phyloP scores from a whole-genome alignment of 1,140 invertebrate genomes.

The Lycorma delicatula region DNA sequence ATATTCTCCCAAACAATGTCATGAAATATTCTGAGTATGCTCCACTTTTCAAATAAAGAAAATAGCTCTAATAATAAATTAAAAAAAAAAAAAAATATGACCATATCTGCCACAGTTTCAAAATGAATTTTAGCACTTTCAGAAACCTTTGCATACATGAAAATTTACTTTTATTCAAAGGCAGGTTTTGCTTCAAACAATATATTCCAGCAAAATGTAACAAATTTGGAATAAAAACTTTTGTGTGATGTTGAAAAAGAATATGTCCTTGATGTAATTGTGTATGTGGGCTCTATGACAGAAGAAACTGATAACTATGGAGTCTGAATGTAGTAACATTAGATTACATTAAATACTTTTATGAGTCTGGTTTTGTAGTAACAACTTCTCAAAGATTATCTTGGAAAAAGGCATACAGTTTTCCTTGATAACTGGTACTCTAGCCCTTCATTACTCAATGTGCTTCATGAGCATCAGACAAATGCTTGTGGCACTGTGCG shows the following conservation, averaged over 20 bases:
- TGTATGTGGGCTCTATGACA: slow-evolving; percentile 14
- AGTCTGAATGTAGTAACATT: too few species aligned
- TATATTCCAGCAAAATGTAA: slow-evolving; percentile 26
- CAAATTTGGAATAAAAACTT: slow-evolving; percentile 17
- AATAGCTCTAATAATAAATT: not conserved
- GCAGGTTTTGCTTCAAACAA: slow-evolving; percentile 26
- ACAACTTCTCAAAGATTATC: slow-evolving; percentile 28
- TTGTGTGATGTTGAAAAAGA: slow-evolving; percentile 19
- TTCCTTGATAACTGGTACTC: slow-evolving; percentile 31
- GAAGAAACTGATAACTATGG: slow-evolving; percentile 11
- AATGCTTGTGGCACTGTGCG: slow-evolving; percentile 31
- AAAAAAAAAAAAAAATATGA: not conserved
- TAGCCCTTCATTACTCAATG: slow-evolving; percentile 24
- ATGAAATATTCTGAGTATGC: slow-evolving; percentile 5
- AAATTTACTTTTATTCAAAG: slow-evolving; percentile 23
- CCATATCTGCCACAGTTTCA: not conserved
- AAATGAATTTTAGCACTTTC: not conserved
- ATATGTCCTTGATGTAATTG: slow-evolving; percentile 19
- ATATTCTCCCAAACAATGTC: not conserved
- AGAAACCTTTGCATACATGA: not conserved
- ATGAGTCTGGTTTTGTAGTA: slow-evolving; percentile 29
- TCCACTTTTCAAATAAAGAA: slow-evolving; percentile 1
- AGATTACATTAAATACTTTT: too few species aligned
- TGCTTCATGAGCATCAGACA: slow-evolving; percentile 25
- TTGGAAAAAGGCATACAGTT: slow-evolving; percentile 27